These are phyloP conservation scores for Nymphalis polychloros DNA, from an alignment of 2,888 invertebrate genomes.

Conservation along the genomic window DNA sequence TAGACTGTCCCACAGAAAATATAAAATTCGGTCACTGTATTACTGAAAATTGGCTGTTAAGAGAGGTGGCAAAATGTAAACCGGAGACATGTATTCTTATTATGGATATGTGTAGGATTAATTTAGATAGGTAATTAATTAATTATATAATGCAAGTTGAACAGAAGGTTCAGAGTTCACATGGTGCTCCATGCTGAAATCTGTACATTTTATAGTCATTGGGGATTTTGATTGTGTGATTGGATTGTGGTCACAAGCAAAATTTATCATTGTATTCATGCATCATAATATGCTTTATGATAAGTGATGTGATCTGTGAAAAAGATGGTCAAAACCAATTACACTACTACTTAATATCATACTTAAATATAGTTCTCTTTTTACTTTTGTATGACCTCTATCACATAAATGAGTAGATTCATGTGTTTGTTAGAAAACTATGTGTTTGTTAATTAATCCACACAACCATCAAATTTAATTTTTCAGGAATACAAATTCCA, in stretches of 20 bases:
- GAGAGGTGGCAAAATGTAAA: slow-evolving; percentile 64
- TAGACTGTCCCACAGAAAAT: slow-evolving; percentile 70
- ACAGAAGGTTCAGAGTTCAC: neutral
- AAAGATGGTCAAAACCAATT: too few species aligned
- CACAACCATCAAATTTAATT: neutral
- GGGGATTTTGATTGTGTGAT: too few species aligned
- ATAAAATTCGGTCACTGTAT: slow-evolving; percentile 66
- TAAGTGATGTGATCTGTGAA: too few species aligned
- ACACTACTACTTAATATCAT: too few species aligned
- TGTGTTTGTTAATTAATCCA: neutral
- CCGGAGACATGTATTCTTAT: slow-evolving; percentile 75
- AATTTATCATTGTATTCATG: too few species aligned
- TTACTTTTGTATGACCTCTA: too few species aligned
- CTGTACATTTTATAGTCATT: neutral
- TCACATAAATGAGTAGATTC: too few species aligned
- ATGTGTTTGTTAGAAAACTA: too few species aligned
- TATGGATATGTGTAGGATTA: slow-evolving; percentile 80
- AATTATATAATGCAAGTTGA: neutral
- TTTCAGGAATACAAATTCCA: slow-evolving; percentile 59
- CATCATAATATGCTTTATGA: too few species aligned
- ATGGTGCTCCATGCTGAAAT: neutral
- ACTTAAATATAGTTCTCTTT: too few species aligned
- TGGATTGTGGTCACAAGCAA: too few species aligned
- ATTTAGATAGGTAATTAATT: slow-evolving; percentile 73
- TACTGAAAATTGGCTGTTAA: slow-evolving; percentile 74